A percentile compares a stretch with the other conserved stretches of the same genome.
These are phyloP conservation scores for Venustaconcha ellipsiformis DNA, from an alignment of 1,140 invertebrate species.

Conservation along the genomic window DNA sequence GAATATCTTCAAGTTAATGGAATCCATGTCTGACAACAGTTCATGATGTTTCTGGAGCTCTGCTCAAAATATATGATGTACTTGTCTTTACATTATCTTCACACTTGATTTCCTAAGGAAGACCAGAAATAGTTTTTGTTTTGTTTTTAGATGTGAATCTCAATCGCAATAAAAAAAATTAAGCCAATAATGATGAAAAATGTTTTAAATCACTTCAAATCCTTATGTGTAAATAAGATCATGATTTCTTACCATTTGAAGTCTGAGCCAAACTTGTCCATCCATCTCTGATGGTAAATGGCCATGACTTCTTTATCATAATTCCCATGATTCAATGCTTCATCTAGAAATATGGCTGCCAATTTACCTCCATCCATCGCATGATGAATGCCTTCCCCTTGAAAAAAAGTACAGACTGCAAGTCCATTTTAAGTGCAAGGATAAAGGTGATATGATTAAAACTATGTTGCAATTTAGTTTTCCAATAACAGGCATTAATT, in stretches of 20 bases:
- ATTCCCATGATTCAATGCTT: conserved; percentile 51
- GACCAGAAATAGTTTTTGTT: no score
- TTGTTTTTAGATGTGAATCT: background rate
- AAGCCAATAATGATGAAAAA: background rate
- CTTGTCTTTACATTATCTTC: no score
- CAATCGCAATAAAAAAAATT: background rate
- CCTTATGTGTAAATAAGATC: background rate
- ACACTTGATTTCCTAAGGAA: no score
- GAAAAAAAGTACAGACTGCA: background rate
- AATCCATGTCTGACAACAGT: no score
- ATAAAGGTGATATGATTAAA: no score
- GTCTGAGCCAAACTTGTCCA: conserved; percentile 59
- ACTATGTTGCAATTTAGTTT: no score
- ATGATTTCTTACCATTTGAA: conserved; percentile 51
- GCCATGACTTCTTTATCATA: conserved; percentile 54
- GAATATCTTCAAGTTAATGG: no score
- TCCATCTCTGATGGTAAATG: conserved; percentile 56
- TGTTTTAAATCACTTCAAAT: background rate
- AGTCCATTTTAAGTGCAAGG: no score
- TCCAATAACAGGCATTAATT: no score
- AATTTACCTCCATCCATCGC: conserved; percentile 63
- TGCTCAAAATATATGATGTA: no score
- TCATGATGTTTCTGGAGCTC: no score
- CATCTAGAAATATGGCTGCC: conserved; percentile 54
- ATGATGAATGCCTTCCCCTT: conserved; percentile 62